Evolutionary conservation across 2,113 vertebrate genomes (phyloP).

Genomic region (Gymnocephalus cernua): DNA sequence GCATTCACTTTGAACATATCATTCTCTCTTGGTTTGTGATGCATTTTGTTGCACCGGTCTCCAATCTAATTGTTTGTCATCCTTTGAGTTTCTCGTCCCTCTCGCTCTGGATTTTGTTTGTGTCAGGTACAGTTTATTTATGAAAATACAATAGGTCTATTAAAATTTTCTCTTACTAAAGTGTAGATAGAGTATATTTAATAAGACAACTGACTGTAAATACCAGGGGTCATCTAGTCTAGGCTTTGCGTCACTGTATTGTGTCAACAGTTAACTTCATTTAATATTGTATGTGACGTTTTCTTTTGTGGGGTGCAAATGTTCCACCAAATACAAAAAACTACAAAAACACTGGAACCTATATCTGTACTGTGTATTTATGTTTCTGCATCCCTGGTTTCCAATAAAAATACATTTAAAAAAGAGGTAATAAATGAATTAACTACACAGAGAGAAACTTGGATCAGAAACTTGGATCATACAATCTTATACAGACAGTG

Average conservation of each 20-base stretch:
- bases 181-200: background rate
- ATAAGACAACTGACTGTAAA: background rate
- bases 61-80: conserved; percentile 8
- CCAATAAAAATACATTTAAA: no score
- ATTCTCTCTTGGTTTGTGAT: conserved; percentile 17
- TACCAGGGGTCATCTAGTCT: no score
- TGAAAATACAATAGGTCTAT: background rate
- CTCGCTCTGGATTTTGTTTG: conserved; percentile 1
- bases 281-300: no score
- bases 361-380: no score
- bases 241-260: no score
- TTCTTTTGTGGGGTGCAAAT: no score
- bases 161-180: background rate
- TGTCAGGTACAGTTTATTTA: background rate
- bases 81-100: background rate
- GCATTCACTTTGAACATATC: conserved; percentile 28
- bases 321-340: no score
- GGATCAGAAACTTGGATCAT: no score
- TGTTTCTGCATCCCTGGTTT: no score
- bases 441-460: background rate
- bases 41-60: background rate
- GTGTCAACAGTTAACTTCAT: no score
- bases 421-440: no score
- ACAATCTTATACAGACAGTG: background rate
- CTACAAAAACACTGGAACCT: no score